Evolutionary conservation across 2,888 invertebrate species (phyloP).

Genomic region (Alviniconcha strummeri): DNA sequence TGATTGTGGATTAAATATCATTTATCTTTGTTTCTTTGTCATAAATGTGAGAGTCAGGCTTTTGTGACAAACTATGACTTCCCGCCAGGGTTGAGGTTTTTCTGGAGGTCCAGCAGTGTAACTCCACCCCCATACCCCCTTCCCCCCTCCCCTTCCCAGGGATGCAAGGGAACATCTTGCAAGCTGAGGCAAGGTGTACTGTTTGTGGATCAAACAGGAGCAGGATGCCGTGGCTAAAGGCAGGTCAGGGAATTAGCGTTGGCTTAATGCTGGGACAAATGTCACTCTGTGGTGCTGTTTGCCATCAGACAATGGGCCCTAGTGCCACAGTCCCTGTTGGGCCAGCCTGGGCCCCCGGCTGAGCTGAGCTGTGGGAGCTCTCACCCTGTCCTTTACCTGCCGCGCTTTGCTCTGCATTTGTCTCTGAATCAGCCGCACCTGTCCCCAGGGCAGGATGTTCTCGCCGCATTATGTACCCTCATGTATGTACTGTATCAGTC

Average conservation of each 20-base stretch:
- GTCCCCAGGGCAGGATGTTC: not conserved
- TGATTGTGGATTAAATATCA: no score
- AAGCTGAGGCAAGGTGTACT: constrained; percentile 4
- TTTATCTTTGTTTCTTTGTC: no score
- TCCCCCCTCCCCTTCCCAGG: not conserved
- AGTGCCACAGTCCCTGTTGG: not conserved
- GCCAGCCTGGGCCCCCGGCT: not conserved
- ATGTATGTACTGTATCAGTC: no score
- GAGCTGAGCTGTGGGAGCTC: not conserved
- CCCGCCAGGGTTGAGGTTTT: no score
- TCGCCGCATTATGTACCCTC: not conserved
- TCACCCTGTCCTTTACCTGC: not conserved
- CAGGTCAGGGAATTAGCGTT: constrained; percentile 16
- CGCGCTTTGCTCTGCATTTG: not conserved
- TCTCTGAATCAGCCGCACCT: not conserved
- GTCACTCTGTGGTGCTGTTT: constrained; percentile 22
- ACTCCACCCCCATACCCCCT: no score
- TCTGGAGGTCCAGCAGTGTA: no score
- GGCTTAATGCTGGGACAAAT: constrained; percentile 22
- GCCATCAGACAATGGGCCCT: constrained; percentile 21
- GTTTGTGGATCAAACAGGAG: constrained; percentile 12
- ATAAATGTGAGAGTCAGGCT: no score
- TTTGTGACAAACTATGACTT: no score
- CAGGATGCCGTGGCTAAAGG: constrained; percentile 3
- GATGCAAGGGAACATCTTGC: not conserved